Conservation (phyloP, 2,113 vertebrate genomes). For the Eublepharis macularius region DNA sequence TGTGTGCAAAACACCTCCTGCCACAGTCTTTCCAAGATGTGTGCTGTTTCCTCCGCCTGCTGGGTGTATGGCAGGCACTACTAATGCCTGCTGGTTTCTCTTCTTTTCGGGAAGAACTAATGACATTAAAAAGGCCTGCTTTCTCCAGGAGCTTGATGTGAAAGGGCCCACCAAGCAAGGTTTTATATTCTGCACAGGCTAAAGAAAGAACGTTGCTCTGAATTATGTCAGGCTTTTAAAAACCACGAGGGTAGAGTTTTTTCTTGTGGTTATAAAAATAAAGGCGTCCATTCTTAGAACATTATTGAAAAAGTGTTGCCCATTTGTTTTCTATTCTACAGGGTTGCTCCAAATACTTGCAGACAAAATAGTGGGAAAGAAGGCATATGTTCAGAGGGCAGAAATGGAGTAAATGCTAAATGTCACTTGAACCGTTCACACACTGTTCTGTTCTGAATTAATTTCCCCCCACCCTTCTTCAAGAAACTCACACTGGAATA, state of each 20-base stretch:
- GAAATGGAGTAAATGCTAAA: neutral
- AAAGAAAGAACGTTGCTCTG: neutral
- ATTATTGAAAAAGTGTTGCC: neutral
- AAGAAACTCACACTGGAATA: no score
- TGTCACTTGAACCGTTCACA: no score
- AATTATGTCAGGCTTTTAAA: neutral
- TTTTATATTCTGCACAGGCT: neutral
- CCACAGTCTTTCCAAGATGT: neutral
- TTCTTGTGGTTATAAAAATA: neutral
- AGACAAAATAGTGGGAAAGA: neutral
- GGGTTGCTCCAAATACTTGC: neutral
- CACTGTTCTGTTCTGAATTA: neutral
- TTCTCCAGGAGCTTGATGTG: neutral
- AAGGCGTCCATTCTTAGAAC: neutral
- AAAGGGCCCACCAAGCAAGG: neutral
- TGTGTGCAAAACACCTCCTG: neutral
- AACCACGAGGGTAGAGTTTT: neutral
- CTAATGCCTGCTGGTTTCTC: no score
- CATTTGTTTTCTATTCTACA: neutral
- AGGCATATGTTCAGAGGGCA: neutral
- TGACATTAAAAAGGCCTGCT: neutral
- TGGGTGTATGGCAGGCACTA: neutral
- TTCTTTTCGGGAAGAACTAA: neutral
- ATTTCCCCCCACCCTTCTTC: no score
- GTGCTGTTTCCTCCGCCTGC: neutral